These are phyloP conservation scores for Scaptodrosophila lebanonensis DNA, from an alignment of 1,140 invertebrate genomes.

Conservation along the genomic window DNA sequence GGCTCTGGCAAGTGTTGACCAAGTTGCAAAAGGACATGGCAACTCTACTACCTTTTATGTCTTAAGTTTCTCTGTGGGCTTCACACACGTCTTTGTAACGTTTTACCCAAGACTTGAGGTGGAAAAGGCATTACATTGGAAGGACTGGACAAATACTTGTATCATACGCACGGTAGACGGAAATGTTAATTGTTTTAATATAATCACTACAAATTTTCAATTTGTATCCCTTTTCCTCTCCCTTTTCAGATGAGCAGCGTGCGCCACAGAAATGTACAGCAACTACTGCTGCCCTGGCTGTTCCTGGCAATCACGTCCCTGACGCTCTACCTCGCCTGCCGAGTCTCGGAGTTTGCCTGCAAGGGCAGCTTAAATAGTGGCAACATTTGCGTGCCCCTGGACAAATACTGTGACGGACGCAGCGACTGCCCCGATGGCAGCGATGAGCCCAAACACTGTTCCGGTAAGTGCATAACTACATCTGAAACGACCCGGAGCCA, in stretches of 20 bases:
- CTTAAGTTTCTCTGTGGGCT: conserved; percentile 49
- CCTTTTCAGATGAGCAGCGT: conserved; percentile 14
- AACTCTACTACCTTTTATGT: conserved; percentile 47
- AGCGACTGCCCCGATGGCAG: conserved; percentile 90
- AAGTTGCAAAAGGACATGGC: conserved; percentile 18
- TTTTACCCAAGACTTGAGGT: no score
- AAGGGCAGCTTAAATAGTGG: conserved; percentile 82
- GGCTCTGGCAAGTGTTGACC: conserved; percentile 30
- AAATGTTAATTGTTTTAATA: not conserved
- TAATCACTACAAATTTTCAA: conserved; percentile 23
- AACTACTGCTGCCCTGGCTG: conserved; percentile 39
- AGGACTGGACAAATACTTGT: not conserved
- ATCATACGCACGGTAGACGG: conserved; percentile 5
- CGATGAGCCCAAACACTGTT: conserved; percentile 90
- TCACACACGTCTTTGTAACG: no score
- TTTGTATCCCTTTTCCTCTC: not conserved
- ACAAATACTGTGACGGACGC: conserved; percentile 89
- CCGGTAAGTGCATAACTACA: conserved; percentile 79
- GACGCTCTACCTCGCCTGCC: conserved; percentile 78
- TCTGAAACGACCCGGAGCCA: no score
- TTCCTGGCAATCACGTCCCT: conserved; percentile 23
- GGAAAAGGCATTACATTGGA: conserved; percentile 23
- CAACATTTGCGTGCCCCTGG: conserved; percentile 86
- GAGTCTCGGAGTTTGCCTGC: conserved; percentile 90
- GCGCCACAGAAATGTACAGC: conserved; percentile 1